These are phyloP conservation scores for Prosopocoilus inquinatus DNA, from an alignment of 2,888 invertebrate species.

Conservation along the genomic window DNA sequence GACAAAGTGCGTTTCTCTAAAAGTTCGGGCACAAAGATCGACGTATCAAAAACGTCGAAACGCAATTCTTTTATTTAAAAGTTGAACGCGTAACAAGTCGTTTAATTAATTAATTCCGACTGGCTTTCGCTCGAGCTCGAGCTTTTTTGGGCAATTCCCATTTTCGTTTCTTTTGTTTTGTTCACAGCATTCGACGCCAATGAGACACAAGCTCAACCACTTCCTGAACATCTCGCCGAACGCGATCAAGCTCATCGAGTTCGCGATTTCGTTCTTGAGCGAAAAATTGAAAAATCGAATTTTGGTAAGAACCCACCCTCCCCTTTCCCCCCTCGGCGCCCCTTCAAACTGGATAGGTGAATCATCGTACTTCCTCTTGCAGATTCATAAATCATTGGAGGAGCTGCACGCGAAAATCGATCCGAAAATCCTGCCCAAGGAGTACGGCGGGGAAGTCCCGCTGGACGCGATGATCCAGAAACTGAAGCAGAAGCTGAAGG, in stretches of 20 bases:
- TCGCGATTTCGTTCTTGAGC: constrained; percentile 76
- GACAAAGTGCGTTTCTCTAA: no score
- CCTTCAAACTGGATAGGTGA: background rate
- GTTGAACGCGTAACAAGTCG: no score
- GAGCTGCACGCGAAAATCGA: constrained; percentile 72
- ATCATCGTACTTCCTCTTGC: constrained; percentile 35
- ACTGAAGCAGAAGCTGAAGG: constrained; percentile 64
- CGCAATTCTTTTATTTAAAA: no score
- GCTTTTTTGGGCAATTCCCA: background rate
- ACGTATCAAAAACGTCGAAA: no score
- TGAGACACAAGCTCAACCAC: constrained; percentile 87
- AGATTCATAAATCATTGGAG: constrained; percentile 73
- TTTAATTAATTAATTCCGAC: no score
- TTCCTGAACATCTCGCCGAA: constrained; percentile 82
- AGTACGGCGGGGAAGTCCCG: constrained; percentile 84
- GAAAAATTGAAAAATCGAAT: constrained; percentile 82
- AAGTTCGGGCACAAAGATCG: no score
- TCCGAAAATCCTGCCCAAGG: constrained; percentile 75
- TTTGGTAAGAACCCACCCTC: constrained; percentile 59
- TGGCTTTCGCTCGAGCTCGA: no score
- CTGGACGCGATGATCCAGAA: constrained; percentile 77
- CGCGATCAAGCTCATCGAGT: constrained; percentile 79
- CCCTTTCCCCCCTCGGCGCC: no score
- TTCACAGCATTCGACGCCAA: constrained; percentile 80
- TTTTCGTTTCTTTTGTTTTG: background rate